Conservation (phyloP, 2,797 vertebrate genomes). For the Myotis findleyi region DNA sequence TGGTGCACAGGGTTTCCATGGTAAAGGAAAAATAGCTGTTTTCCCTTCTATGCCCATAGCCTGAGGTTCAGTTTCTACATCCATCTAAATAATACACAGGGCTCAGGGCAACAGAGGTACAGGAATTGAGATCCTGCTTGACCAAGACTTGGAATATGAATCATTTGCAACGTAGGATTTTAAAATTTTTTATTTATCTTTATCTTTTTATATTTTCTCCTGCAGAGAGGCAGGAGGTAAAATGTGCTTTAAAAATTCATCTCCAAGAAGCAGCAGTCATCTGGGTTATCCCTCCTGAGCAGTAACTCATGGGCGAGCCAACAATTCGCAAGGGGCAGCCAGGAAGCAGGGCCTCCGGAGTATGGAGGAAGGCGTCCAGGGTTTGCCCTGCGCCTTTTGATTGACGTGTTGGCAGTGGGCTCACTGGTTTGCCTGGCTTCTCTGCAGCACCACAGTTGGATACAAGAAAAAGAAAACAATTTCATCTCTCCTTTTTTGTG, state of each 20-base stretch:
- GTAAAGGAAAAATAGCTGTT: constrained; percentile 68
- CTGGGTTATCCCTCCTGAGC: constrained; percentile 17
- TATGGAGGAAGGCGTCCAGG: not conserved
- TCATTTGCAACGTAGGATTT: constrained; percentile 68
- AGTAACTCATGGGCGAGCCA: constrained; percentile 30
- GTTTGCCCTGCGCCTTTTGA: not conserved
- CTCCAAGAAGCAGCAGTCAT: not conserved
- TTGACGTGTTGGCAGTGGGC: not conserved
- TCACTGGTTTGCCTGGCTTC: constrained; percentile 64
- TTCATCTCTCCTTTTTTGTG: constrained; percentile 57
- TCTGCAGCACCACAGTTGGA: constrained; percentile 31
- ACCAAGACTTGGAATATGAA: constrained; percentile 54
- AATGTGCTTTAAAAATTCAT: constrained; percentile 78
- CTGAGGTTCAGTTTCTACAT: constrained; percentile 57
- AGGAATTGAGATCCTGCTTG: constrained; percentile 58
- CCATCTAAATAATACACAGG: constrained; percentile 62
- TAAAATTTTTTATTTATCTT: not conserved
- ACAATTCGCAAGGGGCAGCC: constrained; percentile 53
- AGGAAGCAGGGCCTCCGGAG: not conserved
- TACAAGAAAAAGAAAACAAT: constrained; percentile 40
- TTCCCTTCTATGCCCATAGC: constrained; percentile 40
- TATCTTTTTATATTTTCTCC: constrained; percentile 54
- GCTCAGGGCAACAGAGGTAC: constrained; percentile 58
- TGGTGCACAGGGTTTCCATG: constrained; percentile 41
- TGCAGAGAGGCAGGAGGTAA: constrained; percentile 58